A percentile compares a stretch with the other conserved stretches of the same genome.
These are phyloP conservation scores for Labrus mixtus DNA, from an alignment of 2,113 vertebrate species.

Conservation along the genomic window DNA sequence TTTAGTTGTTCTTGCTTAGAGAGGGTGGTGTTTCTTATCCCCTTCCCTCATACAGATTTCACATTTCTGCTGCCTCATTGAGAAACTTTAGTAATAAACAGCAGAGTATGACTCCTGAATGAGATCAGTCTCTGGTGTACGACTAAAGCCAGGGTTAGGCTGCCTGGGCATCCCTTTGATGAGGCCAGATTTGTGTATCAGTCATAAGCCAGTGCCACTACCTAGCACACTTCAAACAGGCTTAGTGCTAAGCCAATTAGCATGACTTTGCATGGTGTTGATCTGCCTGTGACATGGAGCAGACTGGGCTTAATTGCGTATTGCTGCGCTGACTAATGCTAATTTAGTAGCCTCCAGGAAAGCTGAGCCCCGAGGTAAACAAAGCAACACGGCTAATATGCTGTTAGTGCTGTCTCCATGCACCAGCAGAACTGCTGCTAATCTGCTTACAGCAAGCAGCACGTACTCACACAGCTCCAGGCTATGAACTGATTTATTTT, in stretches of 20 bases:
- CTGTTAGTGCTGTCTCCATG: constrained; percentile 48
- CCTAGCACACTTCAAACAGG: constrained; percentile 71
- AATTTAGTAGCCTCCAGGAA: constrained; percentile 67
- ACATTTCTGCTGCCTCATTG: constrained; percentile 19
- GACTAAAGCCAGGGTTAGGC: constrained; percentile 49
- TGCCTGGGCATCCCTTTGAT: constrained; percentile 65
- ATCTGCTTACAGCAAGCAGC: constrained; percentile 46
- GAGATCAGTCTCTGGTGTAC: constrained; percentile 50
- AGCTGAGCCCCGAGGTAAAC: constrained; percentile 66
- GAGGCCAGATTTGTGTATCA: constrained; percentile 67
- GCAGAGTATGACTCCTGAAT: constrained; percentile 49
- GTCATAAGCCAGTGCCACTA: constrained; percentile 59
- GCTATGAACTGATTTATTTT: constrained; percentile 10
- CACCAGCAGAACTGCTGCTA: constrained; percentile 17
- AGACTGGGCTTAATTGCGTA: constrained; percentile 70
- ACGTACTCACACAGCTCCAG: constrained; percentile 32
- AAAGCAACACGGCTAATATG: constrained; percentile 58
- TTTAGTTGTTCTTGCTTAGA: neutral
- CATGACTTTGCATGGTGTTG: constrained; percentile 69
- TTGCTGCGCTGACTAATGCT: constrained; percentile 58
- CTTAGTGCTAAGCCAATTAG: constrained; percentile 77
- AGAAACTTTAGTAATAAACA: constrained; percentile 44
- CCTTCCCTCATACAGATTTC: neutral
- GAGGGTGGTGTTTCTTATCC: constrained; percentile 10
- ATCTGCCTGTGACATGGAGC: constrained; percentile 70